Evolutionary conservation across 2,888 invertebrate species (phyloP).

Genomic region (Eupithecia exiguata): DNA sequence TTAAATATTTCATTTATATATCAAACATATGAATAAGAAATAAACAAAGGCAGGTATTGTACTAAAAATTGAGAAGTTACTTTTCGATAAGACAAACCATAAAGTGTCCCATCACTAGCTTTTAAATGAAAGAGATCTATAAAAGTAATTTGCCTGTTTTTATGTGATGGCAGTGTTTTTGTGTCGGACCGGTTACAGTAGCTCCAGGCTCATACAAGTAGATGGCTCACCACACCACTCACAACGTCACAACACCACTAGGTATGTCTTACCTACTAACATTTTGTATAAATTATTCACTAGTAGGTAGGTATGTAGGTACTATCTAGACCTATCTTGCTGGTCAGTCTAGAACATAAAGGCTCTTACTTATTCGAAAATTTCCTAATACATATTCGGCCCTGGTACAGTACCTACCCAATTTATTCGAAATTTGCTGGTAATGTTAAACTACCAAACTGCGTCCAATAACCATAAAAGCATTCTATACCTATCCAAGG

Average conservation of each 20-base stretch:
- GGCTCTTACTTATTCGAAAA: neutral
- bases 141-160: constrained; percentile 13
- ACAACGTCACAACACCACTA: too few relatives aligned
- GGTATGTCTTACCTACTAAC: too few relatives aligned
- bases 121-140: constrained; percentile 22
- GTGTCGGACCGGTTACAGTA: neutral
- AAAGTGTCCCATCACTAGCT: constrained; percentile 48
- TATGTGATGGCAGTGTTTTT: neutral
- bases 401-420: neutral
- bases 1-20: too few relatives aligned
- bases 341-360: neutral
- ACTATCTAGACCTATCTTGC: neutral
- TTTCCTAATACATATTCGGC: neutral
- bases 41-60: neutral
- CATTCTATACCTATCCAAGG: constrained; percentile 36
- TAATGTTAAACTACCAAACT: constrained; percentile 30
- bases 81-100: neutral
- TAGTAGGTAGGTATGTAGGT: too few relatives aligned
- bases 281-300: too few relatives aligned
- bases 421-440: constrained; percentile 27
- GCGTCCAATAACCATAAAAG: constrained; percentile 41
- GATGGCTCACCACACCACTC: too few relatives aligned
- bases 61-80: neutral
- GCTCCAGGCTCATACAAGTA: neutral
- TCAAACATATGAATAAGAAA: too few relatives aligned